Conservation (phyloP, 2,797 vertebrate species). For the Remorina albescens region DNA sequence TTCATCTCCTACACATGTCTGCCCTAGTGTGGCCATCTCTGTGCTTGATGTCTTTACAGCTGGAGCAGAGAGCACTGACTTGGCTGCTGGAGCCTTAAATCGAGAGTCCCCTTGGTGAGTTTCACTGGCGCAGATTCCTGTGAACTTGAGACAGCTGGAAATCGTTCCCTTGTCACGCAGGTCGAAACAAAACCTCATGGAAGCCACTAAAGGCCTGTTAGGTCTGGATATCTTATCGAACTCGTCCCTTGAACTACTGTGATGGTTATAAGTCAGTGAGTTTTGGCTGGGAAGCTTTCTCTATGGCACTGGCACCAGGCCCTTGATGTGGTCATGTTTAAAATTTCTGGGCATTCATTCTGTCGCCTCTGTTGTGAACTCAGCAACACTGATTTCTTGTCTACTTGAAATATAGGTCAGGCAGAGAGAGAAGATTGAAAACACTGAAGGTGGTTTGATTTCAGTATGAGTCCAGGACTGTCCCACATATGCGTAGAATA, state of each 20-base stretch:
- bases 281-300: slow-evolving; percentile 61
- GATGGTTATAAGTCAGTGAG: slow-evolving; percentile 59
- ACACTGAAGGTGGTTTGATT: slow-evolving; percentile 29
- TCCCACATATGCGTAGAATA: slow-evolving; percentile 34
- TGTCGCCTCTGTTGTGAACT: slow-evolving; percentile 9
- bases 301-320: slow-evolving; percentile 45
- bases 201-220: slow-evolving; percentile 37
- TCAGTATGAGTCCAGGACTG: slow-evolving; percentile 34
- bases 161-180: slow-evolving; percentile 59
- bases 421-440: slow-evolving; percentile 11
- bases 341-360: slow-evolving; percentile 40
- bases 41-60: slow-evolving; percentile 66
- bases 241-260: slow-evolving; percentile 59
- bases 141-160: slow-evolving; percentile 67
- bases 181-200: slow-evolving; percentile 54
- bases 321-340: slow-evolving; percentile 44
- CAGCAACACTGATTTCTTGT: slow-evolving; percentile 10
- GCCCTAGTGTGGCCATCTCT: slow-evolving; percentile 66
- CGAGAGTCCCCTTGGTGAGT: slow-evolving; percentile 40
- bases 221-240: slow-evolving; percentile 51
- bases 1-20: slow-evolving; percentile 72
- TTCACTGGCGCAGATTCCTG: slow-evolving; percentile 39
- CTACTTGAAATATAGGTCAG: slow-evolving; percentile 45
- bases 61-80: slow-evolving; percentile 42
- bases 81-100: slow-evolving; percentile 22